Base-by-base conservation (phyloP, 1,140 invertebrate genomes). In the Hermatobates lingyangjiaoensis region DNA sequence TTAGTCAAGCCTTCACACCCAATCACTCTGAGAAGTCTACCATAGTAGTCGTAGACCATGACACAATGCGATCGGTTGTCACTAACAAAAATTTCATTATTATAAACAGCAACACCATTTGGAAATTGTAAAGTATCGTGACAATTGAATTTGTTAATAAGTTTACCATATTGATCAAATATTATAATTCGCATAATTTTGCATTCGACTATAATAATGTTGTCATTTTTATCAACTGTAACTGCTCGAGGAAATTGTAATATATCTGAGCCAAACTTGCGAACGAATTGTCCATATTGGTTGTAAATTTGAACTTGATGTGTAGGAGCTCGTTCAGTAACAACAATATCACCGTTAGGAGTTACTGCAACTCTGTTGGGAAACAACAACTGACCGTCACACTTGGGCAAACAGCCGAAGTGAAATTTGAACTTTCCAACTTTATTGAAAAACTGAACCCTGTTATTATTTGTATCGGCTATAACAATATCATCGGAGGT, bases 111-210 rank as follows among this genome's bases (percentile, higher is more conserved):
- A 1, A 98, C 93, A 15, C 94, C 94, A 62, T 98, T 98, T 26
- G 95, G 95, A 69, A 98, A 99, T 65, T 98, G 93, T n/a, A 99
- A 74, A 63, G 98, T 93, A 65, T 97, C 95, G 34, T 90, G 93
- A 71, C 95, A 98, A 28, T 90, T 90, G 64, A 98, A 98, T 66
- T 97, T 97, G 61, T 95, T 87, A 12, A 98, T 67, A 1, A 98
- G 89, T 62, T 92, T 93, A 28, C 95, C 95, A 51, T 84, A 79
- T 66, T 95, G 91, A 69, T 97, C 93, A 65, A 98, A 98, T 56
- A 99, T 98, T 44, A 98, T 91, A 7, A 99, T 94, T 51, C 94
- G 80, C 95, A 98, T 98, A 26, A 98, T 90, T 72, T 98, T 98
- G 74, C 95, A 98, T 68, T 99, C 95, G 18, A 98, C 94, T 7